Base-by-base conservation (phyloP, 2,888 invertebrate genomes). In the Phortica okadai region DNA sequence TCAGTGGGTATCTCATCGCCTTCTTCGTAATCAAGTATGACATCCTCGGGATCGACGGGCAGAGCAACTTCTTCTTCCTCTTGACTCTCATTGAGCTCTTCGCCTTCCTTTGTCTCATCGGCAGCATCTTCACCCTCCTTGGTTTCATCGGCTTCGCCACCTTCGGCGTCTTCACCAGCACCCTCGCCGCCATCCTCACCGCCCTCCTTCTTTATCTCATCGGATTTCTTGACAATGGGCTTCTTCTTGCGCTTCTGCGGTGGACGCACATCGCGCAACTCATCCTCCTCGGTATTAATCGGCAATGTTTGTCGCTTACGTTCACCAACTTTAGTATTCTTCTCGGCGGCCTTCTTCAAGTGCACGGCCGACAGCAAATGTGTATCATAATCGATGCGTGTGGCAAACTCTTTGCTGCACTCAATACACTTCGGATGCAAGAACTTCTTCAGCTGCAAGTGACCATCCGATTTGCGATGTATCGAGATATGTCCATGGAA, bases 361-460 rank as follows among this genome's bases (percentile, higher is more conserved):
- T 97, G 97, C 77, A 94, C 94, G 0, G 95, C 94, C 1, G 95
- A 95, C 76, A 97, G 92, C 78, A 96, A 93, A 91, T 97, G 97
- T 82, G 96, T 95, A 77, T 97, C 96, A 91, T 95, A 94, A 90
- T 97, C 97, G 85, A 97, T 95, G 82, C 97, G 93, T 21, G 96
- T 96, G 0, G 96, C 95, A 92, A 97, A 97, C 91, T 97, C 96
- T 91, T 95, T 95, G 84, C 94, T 94, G 91, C 97, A 97, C 62
- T 94, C 94, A 1, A 94, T 93, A 89, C 97, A 97, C 74, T 95
- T 95, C 0, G 97, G 97, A 90, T 97, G 97, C 81, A 97, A 93
- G 90, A 96, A 97, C 85, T 95, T 95, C 92, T 95, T 97, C 77
- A 97, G 92, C 89, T 95, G 95, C 90, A 96, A 95, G 91, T 97